Percentiles rank a stretch among this genome's conserved stretches.
These are phyloP conservation scores for Lasioglossum zephyrum DNA, from an alignment of 2,888 invertebrate genomes.

Conservation along the genomic window DNA sequence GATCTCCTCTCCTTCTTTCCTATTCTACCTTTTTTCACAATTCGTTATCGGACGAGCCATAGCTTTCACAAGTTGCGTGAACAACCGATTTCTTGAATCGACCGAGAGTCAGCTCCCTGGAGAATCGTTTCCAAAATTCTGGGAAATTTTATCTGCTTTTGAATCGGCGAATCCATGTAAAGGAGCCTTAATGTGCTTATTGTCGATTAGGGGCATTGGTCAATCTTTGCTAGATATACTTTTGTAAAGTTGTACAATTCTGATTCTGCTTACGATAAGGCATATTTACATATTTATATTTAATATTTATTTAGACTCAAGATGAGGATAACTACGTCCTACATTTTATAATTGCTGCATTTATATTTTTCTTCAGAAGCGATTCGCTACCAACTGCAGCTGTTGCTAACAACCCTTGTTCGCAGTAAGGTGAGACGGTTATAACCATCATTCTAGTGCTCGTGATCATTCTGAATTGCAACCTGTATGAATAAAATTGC, in stretches of 20 bases:
- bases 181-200: neutral
- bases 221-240: neutral
- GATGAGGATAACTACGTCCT: neutral
- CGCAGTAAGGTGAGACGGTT: neutral
- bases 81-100: conserved; percentile 2
- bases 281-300: too few relatives aligned
- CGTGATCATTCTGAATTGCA: neutral
- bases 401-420: neutral
- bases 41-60: conserved; percentile 6
- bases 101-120: neutral
- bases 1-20: conserved; percentile 18
- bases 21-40: neutral
- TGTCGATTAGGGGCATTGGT: neutral
- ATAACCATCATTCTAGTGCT: too few relatives aligned
- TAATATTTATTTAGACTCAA: too few relatives aligned
- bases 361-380: neutral
- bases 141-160: neutral
- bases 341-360: neutral
- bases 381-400: neutral
- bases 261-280: too few relatives aligned
- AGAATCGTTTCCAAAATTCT: neutral
- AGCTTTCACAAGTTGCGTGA: conserved; percentile 3
- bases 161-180: neutral
- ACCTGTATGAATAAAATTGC: neutral
- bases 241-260: neutral